Evolutionary conservation across 2,113 vertebrate genomes (phyloP).

Genomic region (Chlorodrepanis virens): DNA sequence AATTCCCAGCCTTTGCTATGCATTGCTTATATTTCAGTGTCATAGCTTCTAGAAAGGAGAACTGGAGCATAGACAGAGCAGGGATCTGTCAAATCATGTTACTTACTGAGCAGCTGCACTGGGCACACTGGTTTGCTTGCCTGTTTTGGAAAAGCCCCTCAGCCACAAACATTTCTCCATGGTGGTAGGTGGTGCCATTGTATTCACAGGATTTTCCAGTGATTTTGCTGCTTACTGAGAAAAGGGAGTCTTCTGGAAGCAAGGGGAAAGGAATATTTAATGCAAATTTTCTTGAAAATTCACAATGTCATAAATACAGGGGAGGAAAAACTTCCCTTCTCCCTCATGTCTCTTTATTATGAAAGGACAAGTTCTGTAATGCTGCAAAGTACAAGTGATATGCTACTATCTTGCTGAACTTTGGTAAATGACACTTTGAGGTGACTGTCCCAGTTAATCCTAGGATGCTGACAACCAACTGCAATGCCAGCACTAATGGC

Average conservation of each 20-base stretch:
- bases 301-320: not conserved
- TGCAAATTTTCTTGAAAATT: not conserved
- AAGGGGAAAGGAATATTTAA: constrained; percentile 1
- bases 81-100: not conserved
- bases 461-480: not conserved
- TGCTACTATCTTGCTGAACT: not conserved
- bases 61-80: not conserved
- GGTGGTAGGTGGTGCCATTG: constrained; percentile 78
- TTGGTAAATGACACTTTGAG: not conserved
- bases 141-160: constrained; percentile 80
- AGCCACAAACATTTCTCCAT: constrained; percentile 77
- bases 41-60: not conserved
- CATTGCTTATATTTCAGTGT: not conserved
- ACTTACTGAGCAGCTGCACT: constrained; percentile 84
- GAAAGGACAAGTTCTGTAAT: not conserved
- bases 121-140: constrained; percentile 79
- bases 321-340: not conserved
- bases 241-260: constrained; percentile 74
- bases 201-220: constrained; percentile 78
- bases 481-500: not conserved
- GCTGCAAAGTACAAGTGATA: not conserved
- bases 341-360: not conserved
- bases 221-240: constrained; percentile 65
- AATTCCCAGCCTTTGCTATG: not conserved
- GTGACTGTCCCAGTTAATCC: not conserved